Conservation (phyloP, 2,888 invertebrate species). For the Cancer borealis region DNA sequence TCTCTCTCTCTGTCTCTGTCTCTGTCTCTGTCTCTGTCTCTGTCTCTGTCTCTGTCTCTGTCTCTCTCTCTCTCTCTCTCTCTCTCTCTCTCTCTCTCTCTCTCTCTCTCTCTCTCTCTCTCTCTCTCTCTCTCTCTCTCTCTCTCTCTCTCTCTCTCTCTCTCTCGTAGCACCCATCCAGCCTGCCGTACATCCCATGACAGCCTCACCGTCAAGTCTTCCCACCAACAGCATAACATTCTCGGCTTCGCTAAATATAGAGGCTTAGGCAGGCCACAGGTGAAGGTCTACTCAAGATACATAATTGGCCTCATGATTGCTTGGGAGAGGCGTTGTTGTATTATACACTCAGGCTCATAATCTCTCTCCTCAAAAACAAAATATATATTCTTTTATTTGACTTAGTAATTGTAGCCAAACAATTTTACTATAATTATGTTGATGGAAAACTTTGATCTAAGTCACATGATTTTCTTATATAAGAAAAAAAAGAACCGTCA, state of each 20-base stretch:
- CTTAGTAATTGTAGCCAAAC: slow-evolving; percentile 1
- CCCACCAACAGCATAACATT: background rate
- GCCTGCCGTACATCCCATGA: background rate
- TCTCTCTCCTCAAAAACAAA: background rate
- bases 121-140: background rate
- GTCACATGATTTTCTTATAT: background rate
- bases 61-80: slow-evolving; percentile 24
- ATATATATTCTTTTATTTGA: background rate
- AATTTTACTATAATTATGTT: slow-evolving; percentile 10
- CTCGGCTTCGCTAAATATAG: background rate
- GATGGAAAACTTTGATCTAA: slow-evolving; percentile 20
- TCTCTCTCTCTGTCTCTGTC: background rate
- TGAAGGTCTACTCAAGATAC: background rate
- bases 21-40: slow-evolving; percentile 6
- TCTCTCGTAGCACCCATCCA: background rate
- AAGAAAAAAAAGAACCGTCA: background rate
- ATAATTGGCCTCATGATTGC: slow-evolving; percentile 23
- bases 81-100: slow-evolving; percentile 26
- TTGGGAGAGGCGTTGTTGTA: background rate
- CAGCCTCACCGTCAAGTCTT: background rate
- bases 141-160: background rate
- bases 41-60: background rate
- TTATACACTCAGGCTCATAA: background rate
- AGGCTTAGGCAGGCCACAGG: background rate
- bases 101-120: background rate